phyloP scores from a whole-genome alignment of 2,113 vertebrate species.

The Sylvietta virens region DNA sequence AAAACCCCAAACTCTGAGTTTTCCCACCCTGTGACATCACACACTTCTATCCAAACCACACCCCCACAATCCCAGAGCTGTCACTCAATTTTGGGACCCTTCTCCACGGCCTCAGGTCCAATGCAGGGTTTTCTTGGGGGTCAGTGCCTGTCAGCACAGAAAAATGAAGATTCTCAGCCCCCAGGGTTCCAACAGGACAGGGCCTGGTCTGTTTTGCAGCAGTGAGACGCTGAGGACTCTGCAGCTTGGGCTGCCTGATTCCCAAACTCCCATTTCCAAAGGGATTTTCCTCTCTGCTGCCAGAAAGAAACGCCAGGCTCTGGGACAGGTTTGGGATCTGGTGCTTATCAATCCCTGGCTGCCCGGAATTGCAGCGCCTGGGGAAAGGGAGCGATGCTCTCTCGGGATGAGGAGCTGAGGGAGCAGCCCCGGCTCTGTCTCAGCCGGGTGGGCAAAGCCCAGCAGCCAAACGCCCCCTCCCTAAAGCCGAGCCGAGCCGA shows the following conservation, averaged over 20 bases:
- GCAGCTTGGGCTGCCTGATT: background rate
- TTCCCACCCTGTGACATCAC: too few relatives aligned
- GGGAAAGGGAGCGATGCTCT: fast-evolving
- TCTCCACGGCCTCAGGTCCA: too few relatives aligned
- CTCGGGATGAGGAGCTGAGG: background rate
- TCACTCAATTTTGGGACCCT: too few relatives aligned
- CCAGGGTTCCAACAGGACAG: too few relatives aligned
- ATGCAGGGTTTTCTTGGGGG: too few relatives aligned
- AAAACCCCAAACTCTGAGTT: too few relatives aligned
- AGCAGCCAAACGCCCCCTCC: background rate
- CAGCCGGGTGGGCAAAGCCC: fast-evolving
- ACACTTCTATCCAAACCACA: too few relatives aligned
- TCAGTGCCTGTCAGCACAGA: too few relatives aligned
- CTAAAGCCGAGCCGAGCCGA: fast-evolving
- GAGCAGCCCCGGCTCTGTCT: background rate
- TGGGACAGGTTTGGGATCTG: background rate
- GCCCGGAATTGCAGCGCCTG: background rate
- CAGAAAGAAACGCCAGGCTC: fast-evolving
- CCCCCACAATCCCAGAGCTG: too few relatives aligned
- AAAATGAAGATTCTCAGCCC: too few relatives aligned
- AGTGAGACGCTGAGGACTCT: background rate
- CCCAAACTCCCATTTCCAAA: background rate
- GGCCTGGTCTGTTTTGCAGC: fast-evolving
- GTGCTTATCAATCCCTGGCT: fast-evolving
- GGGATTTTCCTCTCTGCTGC: background rate